Conservation (phyloP, 1,140 invertebrate species). For the Drosophila varians region DNA sequence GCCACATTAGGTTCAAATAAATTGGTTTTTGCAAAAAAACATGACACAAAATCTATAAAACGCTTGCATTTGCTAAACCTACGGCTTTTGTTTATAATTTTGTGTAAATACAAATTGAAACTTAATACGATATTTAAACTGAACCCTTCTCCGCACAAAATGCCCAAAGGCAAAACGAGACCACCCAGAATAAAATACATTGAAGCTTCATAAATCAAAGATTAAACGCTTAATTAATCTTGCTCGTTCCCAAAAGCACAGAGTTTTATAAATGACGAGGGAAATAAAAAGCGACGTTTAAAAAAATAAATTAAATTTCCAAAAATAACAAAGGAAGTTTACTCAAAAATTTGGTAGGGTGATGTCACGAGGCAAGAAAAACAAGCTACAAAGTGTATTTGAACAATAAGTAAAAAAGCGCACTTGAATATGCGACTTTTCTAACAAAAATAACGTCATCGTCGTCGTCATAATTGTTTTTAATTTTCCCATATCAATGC, state of each 20-base stretch:
- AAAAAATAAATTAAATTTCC: conserved; percentile 30
- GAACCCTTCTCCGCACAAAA: conserved; percentile 25
- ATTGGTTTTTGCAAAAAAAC: conserved; percentile 35
- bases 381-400: conserved; percentile 24
- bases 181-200: conserved; percentile 42
- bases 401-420: conserved; percentile 17
- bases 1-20: conserved; percentile 45
- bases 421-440: conserved; percentile 4
- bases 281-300: conserved; percentile 16
- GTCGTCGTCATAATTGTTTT: conserved; percentile 55
- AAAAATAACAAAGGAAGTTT: conserved; percentile 12
- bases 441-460: conserved; percentile 17
- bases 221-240: conserved; percentile 68
- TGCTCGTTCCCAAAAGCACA: conserved; percentile 30
- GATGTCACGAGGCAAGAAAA: conserved; percentile 26
- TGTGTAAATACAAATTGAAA: conserved; percentile 22
- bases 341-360: conserved; percentile 17
- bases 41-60: conserved; percentile 29
- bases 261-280: conserved; percentile 28
- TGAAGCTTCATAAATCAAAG: conserved; percentile 63
- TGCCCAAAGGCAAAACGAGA: conserved; percentile 4
- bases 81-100: conserved; percentile 40
- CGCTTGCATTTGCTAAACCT: conserved; percentile 29
- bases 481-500: conserved; percentile 52
- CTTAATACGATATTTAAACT: conserved; percentile 11